These are phyloP conservation scores for Myopa tessellatipennis DNA, from an alignment of 2,888 invertebrate species.

Conservation along the genomic window DNA sequence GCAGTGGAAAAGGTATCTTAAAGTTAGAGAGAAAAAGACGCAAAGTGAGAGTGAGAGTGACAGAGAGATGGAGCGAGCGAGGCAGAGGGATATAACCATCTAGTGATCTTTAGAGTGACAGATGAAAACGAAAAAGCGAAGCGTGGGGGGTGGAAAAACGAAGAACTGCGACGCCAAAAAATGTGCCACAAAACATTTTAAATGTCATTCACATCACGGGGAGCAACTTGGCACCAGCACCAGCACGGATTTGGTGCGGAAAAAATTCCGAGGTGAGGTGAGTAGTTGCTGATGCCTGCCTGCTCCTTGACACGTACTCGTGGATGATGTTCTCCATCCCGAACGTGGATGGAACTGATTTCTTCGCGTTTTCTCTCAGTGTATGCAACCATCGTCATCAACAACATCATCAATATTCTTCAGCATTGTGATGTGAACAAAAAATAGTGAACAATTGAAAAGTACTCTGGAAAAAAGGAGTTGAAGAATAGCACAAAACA, in stretches of 20 bases:
- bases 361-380: neutral
- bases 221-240: neutral
- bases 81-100: too few species aligned
- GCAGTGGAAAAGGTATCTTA: slow-evolving; percentile 20
- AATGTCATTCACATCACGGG: slow-evolving; percentile 37
- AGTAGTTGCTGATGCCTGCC: neutral
- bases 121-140: neutral
- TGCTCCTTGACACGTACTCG: slow-evolving; percentile 16
- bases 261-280: neutral
- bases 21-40: neutral
- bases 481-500: too few species aligned
- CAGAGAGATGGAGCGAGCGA: too few species aligned
- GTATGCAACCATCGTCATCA: neutral
- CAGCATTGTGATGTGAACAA: too few species aligned
- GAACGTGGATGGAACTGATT: slow-evolving; percentile 1
- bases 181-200: slow-evolving; percentile 33
- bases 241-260: neutral
- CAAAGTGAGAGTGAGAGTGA: slow-evolving; percentile 1
- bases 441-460: too few species aligned
- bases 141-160: neutral
- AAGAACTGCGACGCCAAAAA: slow-evolving; percentile 32
- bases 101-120: neutral
- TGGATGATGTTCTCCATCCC: neutral
- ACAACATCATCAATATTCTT: too few species aligned
- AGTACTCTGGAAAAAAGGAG: too few species aligned